A percentile compares a stretch with the other conserved stretches of the same genome.
Conservation (phyloP, 2,888 invertebrate species). For the Pinctada fucata region DNA sequence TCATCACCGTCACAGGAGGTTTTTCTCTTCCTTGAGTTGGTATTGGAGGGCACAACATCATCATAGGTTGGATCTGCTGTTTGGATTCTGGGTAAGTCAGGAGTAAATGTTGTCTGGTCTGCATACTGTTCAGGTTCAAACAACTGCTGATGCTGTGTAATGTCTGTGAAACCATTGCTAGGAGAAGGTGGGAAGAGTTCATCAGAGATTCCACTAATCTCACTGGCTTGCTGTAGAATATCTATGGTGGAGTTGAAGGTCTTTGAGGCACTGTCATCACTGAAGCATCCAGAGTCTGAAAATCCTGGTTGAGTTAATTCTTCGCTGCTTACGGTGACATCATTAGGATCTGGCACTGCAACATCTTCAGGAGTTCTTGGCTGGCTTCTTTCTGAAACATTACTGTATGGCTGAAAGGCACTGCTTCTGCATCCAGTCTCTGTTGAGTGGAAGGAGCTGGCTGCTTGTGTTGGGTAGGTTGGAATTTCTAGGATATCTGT, state of each 20-base stretch:
- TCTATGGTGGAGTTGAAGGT: not conserved
- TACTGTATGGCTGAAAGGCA: no score
- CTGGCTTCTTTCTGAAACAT: no score
- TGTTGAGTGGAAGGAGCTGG: no score
- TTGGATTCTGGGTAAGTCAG: not conserved
- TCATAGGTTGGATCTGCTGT: not conserved
- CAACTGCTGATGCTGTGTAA: not conserved
- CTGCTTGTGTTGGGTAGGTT: no score
- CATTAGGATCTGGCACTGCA: no score
- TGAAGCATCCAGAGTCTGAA: not conserved
- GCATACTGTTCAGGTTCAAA: not conserved
- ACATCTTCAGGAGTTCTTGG: no score
- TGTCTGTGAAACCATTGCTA: not conserved
- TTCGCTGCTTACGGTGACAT: no score
- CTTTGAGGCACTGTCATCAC: not conserved
- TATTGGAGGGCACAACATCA: not conserved
- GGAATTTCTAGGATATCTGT: no score
- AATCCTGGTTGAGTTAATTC: not conserved
- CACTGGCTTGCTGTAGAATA: not conserved
- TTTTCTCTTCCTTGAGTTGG: conserved; percentile 9
- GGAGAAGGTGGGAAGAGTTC: not conserved
- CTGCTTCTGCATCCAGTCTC: no score
- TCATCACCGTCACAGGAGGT: not conserved
- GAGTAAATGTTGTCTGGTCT: not conserved
- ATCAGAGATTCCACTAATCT: not conserved